Conservation (phyloP, 2,888 invertebrate species). For the Amblyjoppa fuscipennis region DNA sequence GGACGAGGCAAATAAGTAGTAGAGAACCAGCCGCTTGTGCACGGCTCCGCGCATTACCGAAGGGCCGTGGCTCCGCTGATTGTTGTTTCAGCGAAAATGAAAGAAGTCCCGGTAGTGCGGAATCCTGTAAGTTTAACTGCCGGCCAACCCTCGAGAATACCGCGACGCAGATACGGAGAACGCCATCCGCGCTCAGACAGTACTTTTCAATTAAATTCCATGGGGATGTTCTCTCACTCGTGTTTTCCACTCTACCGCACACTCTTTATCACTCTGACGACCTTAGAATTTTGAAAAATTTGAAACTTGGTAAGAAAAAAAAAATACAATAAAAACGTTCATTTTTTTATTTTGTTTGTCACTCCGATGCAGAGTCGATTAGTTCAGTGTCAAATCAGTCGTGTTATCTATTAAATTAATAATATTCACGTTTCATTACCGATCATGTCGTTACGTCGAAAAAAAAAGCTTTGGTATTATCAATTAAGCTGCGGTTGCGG, state of each 20-base stretch:
- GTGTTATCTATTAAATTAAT: too few relatives aligned
- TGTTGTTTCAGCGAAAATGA: conserved; percentile 72
- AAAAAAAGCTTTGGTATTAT: too few relatives aligned
- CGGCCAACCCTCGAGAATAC: conserved; percentile 53
- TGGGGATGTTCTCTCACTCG: not conserved
- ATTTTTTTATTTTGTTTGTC: too few relatives aligned
- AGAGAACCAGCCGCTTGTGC: conserved; percentile 39
- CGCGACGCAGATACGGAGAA: conserved; percentile 8
- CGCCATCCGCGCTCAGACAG: conserved; percentile 7
- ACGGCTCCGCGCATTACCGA: conserved; percentile 30
- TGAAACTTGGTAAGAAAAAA: too few relatives aligned
- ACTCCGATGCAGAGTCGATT: too few relatives aligned
- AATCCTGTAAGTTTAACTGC: conserved; percentile 72
- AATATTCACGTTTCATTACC: too few relatives aligned
- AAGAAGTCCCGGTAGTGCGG: conserved; percentile 69
- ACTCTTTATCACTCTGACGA: not conserved
- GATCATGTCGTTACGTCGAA: too few relatives aligned
- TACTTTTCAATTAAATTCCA: conserved; percentile 34
- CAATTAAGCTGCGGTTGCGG: too few relatives aligned
- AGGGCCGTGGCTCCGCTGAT: conserved; percentile 63
- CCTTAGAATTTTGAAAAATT: not conserved
- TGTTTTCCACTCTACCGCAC: not conserved
- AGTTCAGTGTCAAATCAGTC: too few relatives aligned
- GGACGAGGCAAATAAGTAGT: conserved; percentile 68
- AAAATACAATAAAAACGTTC: too few relatives aligned